Evolutionary conservation across 2,888 invertebrate genomes (phyloP).

Genomic region (Stramonita haemastoma): DNA sequence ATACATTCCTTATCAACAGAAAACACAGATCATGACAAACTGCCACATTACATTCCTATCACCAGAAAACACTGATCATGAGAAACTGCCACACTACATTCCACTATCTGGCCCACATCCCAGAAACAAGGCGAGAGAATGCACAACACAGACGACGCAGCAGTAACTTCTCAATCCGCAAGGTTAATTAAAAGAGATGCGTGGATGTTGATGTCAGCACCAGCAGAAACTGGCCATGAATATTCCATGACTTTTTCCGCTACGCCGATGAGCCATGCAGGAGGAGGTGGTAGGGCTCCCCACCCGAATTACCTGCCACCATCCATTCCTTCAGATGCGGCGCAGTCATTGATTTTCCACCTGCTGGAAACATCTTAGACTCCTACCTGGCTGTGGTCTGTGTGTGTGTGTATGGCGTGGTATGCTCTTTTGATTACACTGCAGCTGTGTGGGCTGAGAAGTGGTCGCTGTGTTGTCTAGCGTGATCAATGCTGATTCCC

Average conservation of each 20-base stretch:
- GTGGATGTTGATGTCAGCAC: background rate
- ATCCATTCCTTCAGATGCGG: background rate
- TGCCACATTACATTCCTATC: too few relatives aligned
- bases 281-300: background rate
- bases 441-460: too few relatives aligned
- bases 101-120: background rate
- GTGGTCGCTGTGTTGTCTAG: too few relatives aligned
- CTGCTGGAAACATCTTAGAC: background rate
- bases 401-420: too few relatives aligned
- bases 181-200: background rate
- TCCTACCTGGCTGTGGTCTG: background rate
- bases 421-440: too few relatives aligned
- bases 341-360: slow-evolving; percentile 26
- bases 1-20: too few relatives aligned
- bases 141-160: background rate
- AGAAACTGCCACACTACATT: too few relatives aligned
- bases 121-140: background rate
- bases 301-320: background rate
- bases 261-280: slow-evolving; percentile 1
- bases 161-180: background rate
- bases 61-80: too few relatives aligned
- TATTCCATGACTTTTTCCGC: slow-evolving; percentile 22
- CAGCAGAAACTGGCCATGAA: background rate
- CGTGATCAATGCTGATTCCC: too few relatives aligned
- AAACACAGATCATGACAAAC: too few relatives aligned